Base-by-base conservation (phyloP, 92 coral and sea anemone species). In the Ricordea florida region DNA sequence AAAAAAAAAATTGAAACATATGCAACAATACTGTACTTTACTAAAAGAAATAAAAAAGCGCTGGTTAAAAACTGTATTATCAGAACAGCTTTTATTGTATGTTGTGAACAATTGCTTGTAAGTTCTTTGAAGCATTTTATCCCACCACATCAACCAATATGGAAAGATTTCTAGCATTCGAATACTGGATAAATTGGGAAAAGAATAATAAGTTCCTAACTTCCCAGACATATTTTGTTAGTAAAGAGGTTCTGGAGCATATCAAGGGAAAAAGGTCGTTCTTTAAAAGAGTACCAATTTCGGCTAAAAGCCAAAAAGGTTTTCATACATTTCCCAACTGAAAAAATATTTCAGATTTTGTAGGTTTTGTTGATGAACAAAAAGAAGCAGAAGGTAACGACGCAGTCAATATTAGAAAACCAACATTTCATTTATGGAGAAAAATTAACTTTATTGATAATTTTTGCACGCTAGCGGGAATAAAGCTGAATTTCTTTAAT, bases 331-430 rank as follows among this genome's bases (percentile, higher is more conserved):
- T n/a, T n/a, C n/a, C n/a, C n/a, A n/a, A n/a, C n/a, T n/a, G n/a
- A n/a, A n/a, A n/a, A n/a, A n/a, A n/a, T n/a, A n/a, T n/a, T n/a
- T n/a, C n/a, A n/a, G n/a, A n/a, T n/a, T n/a, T n/a, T n/a, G n/a
- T n/a, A n/a, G n/a, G n/a, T n/a, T n/a, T n/a, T n/a, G n/a, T n/a
- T n/a, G n/a, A 30, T 51, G 77, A 56, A 37, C 30, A 51, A 20
- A 29, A 51, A 10, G 41, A 53, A 38, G 77, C 77, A 70, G 77
- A 65, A 70, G 77, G 66, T 58, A 63, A 3, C 10, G 37, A 36
- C 38, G 16, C 41, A 27, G 50, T 13, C 0, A 41, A 52, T 38
- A 70, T 55, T 53, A 52, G 9, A 70, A 69, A 70, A 67, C 41
- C 77, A 63, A 13, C 77, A 70, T 50, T 25, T 57, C 53, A 53